Base-by-base conservation (phyloP, 2,797 vertebrate species). In the Coregonus sp. region DNA sequence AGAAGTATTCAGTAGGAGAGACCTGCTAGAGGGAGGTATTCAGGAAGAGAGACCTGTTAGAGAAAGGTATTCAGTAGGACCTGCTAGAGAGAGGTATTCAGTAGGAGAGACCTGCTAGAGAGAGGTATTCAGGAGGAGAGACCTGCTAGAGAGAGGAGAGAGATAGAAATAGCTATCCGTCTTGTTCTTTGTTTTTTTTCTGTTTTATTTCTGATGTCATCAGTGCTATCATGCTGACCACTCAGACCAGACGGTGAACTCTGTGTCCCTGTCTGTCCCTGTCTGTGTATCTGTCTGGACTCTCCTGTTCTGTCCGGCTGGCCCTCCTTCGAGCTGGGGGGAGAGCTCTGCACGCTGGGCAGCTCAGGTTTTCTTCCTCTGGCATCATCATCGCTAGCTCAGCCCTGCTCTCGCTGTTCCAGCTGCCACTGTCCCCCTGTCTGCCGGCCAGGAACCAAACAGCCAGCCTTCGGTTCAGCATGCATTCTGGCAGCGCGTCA, bases 111-210 rank as follows among this genome's bases (percentile, higher is more conserved):
- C 1, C 25, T 25, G 91, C 90, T 90, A 91, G 91, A 89, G 86
- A 87, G 5, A 56, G 20, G 4, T 12, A 7, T 20, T 85, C 87
- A 89, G 79, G 86, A 89, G 76, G 91, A 88, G 88, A 84, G 81
- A 25, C 1, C 25, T 25, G 25, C 25, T 25, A 25, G 25, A 25
- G 25, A 25, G 25, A 25, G 25, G 25, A 25, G 25, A 25, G 25
- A 85, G 86, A 85, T 86, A 89, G 86, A 80, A 76, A 82, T 82
- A 86, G 75, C 33, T 16, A 63, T 70, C 40, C 14, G 4, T 29
- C 65, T 65, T 33, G 12, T 71, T 67, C 18, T 15, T 81, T 81
- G 70, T 73, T 78, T 54, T 70, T 80, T 63, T 76, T 11, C 52
- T 70, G n/a, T 25, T 51, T 70, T 73, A 35, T 72, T 75, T 63